Percentiles rank a stretch among this genome's conserved stretches.
Conservation (phyloP, 1,140 invertebrate genomes). For the Carposina sasakii region DNA sequence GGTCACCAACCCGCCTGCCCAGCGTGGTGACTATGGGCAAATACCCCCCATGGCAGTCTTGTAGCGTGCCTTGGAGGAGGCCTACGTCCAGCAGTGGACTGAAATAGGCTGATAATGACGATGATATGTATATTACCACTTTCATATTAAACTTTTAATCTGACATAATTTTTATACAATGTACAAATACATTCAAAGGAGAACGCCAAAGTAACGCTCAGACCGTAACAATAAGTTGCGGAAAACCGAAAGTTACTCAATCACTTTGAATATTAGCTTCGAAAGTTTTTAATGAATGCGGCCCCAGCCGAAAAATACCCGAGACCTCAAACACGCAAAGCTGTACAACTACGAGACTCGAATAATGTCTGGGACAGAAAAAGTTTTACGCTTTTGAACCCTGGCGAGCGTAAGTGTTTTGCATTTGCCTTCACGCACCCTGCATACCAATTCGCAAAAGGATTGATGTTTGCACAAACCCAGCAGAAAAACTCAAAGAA, state of each 20-base stretch:
- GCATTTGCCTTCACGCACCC: constrained; percentile 53
- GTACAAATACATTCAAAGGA: no score
- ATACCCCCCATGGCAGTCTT: no score
- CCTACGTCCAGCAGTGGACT: no score
- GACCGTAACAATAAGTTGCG: no score
- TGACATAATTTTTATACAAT: no score
- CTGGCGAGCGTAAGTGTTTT: constrained; percentile 58
- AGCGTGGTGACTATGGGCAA: no score
- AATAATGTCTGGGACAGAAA: constrained; percentile 65
- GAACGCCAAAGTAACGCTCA: no score
- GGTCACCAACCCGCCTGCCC: no score
- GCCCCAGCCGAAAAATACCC: constrained; percentile 54
- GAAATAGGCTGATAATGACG: no score
- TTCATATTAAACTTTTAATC: no score
- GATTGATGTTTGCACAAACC: constrained; percentile 60
- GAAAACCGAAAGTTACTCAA: constrained; percentile 46
- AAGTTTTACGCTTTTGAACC: constrained; percentile 64
- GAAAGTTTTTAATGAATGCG: constrained; percentile 58
- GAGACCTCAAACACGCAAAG: constrained; percentile 61
- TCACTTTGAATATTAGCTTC: constrained; percentile 49
- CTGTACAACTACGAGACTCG: constrained; percentile 60
- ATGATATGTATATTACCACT: no score
- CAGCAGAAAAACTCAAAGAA: constrained; percentile 40
- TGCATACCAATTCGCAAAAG: constrained; percentile 63
- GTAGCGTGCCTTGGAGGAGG: no score